phyloP scores from a whole-genome alignment of 2,888 invertebrate genomes.

The Nycteola revayana region DNA sequence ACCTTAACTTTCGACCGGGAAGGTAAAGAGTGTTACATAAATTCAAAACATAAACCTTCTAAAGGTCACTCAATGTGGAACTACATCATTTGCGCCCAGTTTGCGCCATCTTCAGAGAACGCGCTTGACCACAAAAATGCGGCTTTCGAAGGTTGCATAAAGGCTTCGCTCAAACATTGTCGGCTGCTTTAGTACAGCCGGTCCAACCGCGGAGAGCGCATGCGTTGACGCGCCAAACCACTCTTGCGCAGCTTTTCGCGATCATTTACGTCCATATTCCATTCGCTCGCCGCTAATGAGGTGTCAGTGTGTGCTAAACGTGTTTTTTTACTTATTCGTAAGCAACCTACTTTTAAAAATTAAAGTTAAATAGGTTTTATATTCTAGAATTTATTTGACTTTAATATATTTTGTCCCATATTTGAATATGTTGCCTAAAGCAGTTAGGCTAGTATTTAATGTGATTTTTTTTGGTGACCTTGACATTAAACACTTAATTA shows the following conservation, averaged over 20 bases:
- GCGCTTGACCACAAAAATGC: constrained; percentile 76
- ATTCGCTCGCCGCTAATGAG: constrained; percentile 29
- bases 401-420: too few species aligned
- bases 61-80: constrained; percentile 55
- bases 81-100: constrained; percentile 28
- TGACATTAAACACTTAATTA: constrained; percentile 20
- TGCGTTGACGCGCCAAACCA: constrained; percentile 47
- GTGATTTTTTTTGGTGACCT: constrained; percentile 16
- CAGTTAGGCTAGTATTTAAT: constrained; percentile 11
- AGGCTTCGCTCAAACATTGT: constrained; percentile 61
- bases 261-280: constrained; percentile 16
- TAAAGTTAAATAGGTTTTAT: too few species aligned
- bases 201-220: constrained; percentile 60
- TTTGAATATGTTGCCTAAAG: too few species aligned
- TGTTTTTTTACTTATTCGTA: constrained; percentile 25
- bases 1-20: constrained; percentile 8
- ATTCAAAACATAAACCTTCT: constrained; percentile 41
- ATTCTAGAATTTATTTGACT: background rate
- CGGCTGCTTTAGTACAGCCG: constrained; percentile 62
- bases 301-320: constrained; percentile 36
- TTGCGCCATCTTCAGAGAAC: constrained; percentile 66
- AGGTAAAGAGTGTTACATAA: constrained; percentile 25
- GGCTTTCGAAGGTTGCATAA: constrained; percentile 75
- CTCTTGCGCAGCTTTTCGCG: constrained; percentile 28
- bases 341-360: constrained; percentile 10